These are phyloP conservation scores for Agapostemon virescens DNA, from an alignment of 2,888 invertebrate species.

Conservation along the genomic window DNA sequence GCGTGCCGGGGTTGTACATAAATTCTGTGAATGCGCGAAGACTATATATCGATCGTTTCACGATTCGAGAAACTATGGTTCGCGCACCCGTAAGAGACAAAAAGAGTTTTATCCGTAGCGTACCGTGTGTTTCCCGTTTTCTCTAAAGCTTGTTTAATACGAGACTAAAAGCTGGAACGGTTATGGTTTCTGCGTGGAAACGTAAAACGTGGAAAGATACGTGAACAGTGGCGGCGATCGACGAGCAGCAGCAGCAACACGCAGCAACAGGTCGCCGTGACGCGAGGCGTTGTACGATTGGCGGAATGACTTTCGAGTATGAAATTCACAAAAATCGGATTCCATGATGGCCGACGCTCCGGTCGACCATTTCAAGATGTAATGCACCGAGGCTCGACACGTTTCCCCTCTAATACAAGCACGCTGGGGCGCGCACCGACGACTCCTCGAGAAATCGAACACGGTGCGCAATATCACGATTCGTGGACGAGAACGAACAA, in stretches of 20 bases:
- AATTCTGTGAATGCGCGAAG: slow-evolving; percentile 8
- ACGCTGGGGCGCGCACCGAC: slow-evolving; percentile 23
- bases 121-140: not conserved
- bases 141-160: not conserved
- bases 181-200: not conserved
- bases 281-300: slow-evolving; percentile 51
- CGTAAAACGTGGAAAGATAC: slow-evolving; percentile 4
- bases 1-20: slow-evolving; percentile 41
- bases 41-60: slow-evolving; percentile 33
- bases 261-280: slow-evolving; percentile 57
- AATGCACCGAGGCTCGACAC: slow-evolving; percentile 44
- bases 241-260: slow-evolving; percentile 22
- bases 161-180: not conserved
- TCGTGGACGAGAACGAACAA: not conserved
- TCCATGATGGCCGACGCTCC: slow-evolving; percentile 66
- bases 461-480: slow-evolving; percentile 28
- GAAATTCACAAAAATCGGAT: slow-evolving; percentile 61
- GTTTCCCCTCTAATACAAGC: slow-evolving; percentile 7
- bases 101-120: slow-evolving; percentile 9
- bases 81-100: not conserved
- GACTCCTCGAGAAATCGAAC: slow-evolving; percentile 14
- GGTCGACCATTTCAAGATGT: slow-evolving; percentile 45
- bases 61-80: slow-evolving; percentile 3
- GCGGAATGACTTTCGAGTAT: slow-evolving; percentile 54
- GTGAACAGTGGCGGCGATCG: slow-evolving; percentile 16